phyloP scores from a whole-genome alignment of 1,140 invertebrate genomes.

The Pentalonia nigronervosa region DNA sequence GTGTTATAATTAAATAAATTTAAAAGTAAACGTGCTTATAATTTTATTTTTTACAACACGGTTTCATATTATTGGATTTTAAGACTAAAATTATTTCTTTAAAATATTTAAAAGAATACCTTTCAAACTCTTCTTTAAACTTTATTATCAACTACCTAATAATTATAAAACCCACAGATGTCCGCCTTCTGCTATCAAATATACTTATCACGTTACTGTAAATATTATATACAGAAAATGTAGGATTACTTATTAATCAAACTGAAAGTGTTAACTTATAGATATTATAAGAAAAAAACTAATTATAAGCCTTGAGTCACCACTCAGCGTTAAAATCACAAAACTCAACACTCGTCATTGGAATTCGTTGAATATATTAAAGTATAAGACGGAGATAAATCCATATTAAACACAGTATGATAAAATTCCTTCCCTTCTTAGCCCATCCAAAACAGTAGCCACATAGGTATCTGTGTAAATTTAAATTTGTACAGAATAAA shows the following conservation, averaged over 20 bases:
- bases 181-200: neutral
- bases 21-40: neutral
- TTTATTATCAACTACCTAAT: neutral
- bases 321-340: neutral
- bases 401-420: neutral
- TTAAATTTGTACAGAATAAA: neutral
- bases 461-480: neutral
- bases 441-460: neutral
- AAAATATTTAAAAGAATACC: neutral
- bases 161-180: conserved; percentile 9
- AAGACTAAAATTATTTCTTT: neutral
- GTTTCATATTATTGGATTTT: neutral
- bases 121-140: neutral
- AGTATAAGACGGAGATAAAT: neutral
- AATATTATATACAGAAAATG: neutral
- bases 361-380: neutral
- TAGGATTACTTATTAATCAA: neutral
- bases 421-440: neutral
- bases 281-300: neutral
- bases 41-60: neutral
- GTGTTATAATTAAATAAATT: neutral
- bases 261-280: neutral
- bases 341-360: neutral
- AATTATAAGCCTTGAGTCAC: neutral
- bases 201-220: neutral